Conservation (phyloP, 2,113 vertebrate species). For the Microtus pennsylvanicus region DNA sequence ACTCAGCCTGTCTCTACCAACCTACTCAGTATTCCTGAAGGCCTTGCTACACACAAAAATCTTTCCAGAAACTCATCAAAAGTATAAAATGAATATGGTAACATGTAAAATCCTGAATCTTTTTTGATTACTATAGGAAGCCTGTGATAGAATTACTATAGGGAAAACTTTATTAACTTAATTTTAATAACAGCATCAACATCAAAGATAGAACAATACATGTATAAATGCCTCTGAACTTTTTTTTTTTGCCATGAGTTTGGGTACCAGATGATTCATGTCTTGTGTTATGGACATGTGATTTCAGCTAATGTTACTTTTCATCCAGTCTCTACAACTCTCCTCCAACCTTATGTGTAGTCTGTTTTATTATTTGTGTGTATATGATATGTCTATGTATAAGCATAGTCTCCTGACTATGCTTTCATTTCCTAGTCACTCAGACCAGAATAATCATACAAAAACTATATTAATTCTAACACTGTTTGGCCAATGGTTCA, state of each 20-base stretch:
- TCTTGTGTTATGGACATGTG: background rate
- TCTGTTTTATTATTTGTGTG: background rate
- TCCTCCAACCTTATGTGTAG: background rate
- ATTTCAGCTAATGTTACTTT: background rate
- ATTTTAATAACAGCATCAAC: background rate
- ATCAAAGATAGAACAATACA: background rate
- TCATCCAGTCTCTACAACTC: background rate
- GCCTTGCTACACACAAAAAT: background rate
- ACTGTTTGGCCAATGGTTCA: no score
- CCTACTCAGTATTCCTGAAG: background rate
- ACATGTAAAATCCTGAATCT: slow-evolving; percentile 3
- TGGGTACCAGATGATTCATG: background rate
- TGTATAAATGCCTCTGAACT: background rate
- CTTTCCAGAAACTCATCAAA: background rate
- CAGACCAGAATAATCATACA: no score
- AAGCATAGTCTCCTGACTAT: no score
- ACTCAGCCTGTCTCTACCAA: background rate
- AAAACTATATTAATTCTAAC: no score
- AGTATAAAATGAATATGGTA: slow-evolving; percentile 11
- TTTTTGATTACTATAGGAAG: slow-evolving; percentile 16
- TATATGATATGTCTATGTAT: background rate
- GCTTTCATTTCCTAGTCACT: no score
- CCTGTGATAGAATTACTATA: background rate
- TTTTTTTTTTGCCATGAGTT: background rate
- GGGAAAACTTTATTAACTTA: background rate